Percentiles rank a stretch among this genome's conserved stretches.
phyloP scores from a whole-genome alignment of 2,888 invertebrate species.

The Silvanus unidentatus region DNA sequence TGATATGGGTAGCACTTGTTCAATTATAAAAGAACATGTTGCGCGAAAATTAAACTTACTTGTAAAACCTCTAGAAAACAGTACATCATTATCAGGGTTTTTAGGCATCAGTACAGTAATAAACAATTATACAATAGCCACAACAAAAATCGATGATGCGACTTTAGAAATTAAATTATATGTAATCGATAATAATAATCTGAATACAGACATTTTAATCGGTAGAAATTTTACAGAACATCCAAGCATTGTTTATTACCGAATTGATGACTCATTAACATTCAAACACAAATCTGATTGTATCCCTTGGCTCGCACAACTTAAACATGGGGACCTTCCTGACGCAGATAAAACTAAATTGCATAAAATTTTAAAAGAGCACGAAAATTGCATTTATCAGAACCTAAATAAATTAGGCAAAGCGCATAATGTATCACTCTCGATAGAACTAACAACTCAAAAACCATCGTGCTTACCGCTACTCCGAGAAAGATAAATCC shows the following conservation, averaged over 20 bases:
- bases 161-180: conserved; percentile 1
- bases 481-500: conserved; percentile 13
- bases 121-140: too few relatives aligned
- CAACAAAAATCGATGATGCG: conserved; percentile 3
- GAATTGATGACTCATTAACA: conserved; percentile 4
- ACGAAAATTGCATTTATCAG: conserved; percentile 5
- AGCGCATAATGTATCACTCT: conserved; percentile 3
- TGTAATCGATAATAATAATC: conserved; percentile 1
- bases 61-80: too few relatives aligned
- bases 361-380: neutral
- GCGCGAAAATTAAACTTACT: too few relatives aligned
- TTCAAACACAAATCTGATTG: conserved; percentile 5
- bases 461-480: neutral
- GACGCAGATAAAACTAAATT: neutral
- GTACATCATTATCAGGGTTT: too few relatives aligned
- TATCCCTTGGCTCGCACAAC: neutral
- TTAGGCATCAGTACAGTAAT: too few relatives aligned
- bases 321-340: conserved; percentile 4
- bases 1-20: too few relatives aligned
- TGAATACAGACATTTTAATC: conserved; percentile 3
- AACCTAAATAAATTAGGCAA: conserved; percentile 5
- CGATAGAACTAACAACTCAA: conserved; percentile 3
- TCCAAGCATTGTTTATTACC: conserved; percentile 1
- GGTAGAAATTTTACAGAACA: conserved; percentile 4
- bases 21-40: too few relatives aligned